Evolutionary conservation across 2,113 vertebrate species (phyloP).

Genomic region (Corynorhinus townsendii): DNA sequence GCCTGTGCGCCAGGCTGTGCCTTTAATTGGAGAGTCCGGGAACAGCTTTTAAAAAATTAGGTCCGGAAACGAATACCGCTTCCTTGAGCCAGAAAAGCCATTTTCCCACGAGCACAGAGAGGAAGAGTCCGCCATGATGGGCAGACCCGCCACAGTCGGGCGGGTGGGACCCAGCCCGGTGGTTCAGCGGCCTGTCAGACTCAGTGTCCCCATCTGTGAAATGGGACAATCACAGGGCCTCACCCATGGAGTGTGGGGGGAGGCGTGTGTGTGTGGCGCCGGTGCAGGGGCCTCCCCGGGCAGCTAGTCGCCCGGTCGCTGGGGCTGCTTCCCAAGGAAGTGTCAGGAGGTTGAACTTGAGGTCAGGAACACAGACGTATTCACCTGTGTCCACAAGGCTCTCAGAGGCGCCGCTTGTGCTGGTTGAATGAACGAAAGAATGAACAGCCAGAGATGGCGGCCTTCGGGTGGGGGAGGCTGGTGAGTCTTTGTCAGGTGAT

Average conservation of each 20-base stretch:
- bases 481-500: rapidly evolving
- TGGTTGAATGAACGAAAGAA: rapidly evolving
- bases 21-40: background rate
- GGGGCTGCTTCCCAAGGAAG: too few species aligned
- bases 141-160: rapidly evolving
- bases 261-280: rapidly evolving
- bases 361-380: rapidly evolving
- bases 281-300: background rate
- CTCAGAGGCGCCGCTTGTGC: rapidly evolving
- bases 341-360: rapidly evolving
- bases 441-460: rapidly evolving
- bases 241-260: rapidly evolving
- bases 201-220: background rate
- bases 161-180: rapidly evolving
- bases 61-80: background rate
- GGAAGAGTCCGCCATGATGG: rapidly evolving
- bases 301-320: rapidly evolving
- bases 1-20: rapidly evolving
- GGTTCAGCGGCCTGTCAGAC: background rate
- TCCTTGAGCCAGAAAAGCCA: background rate
- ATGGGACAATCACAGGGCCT: rapidly evolving
- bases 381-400: background rate
- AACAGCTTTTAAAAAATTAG: background rate
- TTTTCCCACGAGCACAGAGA: rapidly evolving
- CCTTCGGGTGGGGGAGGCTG: too few species aligned